phyloP scores from a whole-genome alignment of 2,113 vertebrate genomes.

The Corythaixoides concolor region DNA sequence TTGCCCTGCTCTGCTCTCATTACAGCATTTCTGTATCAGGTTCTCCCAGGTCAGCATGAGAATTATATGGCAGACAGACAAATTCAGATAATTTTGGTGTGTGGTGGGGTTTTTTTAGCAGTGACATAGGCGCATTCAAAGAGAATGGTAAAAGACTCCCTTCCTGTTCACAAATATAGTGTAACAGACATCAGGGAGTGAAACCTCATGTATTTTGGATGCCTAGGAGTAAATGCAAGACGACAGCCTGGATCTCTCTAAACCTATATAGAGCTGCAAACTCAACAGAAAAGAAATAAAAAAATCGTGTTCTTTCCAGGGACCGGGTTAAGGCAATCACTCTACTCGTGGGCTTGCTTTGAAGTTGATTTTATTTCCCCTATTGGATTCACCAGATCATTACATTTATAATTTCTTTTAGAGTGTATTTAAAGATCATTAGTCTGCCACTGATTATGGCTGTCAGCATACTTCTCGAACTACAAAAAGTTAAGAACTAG shows the following conservation, averaged over 20 bases:
- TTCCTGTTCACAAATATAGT: not conserved
- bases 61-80: not conserved
- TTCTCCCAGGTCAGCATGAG: not conserved
- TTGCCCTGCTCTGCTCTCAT: not conserved
- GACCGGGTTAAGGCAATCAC: not conserved
- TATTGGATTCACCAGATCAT: not conserved
- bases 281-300: not conserved
- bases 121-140: not conserved
- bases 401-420: not conserved
- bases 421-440: not conserved
- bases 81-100: not conserved
- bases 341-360: not conserved
- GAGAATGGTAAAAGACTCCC: not conserved
- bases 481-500: not conserved
- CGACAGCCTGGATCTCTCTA: not conserved
- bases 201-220: not conserved
- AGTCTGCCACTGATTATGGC: not conserved
- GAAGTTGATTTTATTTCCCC: not conserved
- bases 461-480: not conserved
- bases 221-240: not conserved
- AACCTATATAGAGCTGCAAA: not conserved
- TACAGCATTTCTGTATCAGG: not conserved
- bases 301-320: not conserved
- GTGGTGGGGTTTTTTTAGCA: not conserved
- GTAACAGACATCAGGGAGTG: not conserved